These are phyloP conservation scores for Vanessa cardui DNA, from an alignment of 2,888 invertebrate species.

Conservation along the genomic window DNA sequence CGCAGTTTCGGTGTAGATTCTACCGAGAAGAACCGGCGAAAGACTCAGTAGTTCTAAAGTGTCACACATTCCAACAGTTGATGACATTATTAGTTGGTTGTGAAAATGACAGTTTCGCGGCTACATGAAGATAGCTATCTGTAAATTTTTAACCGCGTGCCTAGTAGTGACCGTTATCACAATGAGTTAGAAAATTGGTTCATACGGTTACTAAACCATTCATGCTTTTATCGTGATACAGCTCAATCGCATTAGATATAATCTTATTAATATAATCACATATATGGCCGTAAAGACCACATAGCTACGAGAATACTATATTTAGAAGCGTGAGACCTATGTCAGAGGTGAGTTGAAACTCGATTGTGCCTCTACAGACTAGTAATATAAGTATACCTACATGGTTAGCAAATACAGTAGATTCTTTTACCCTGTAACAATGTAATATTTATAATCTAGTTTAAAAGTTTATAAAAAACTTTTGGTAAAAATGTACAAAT, in stretches of 20 bases:
- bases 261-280: slow-evolving; percentile 11
- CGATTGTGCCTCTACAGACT: slow-evolving; percentile 9
- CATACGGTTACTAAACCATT: slow-evolving; percentile 1
- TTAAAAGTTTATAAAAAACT: too few species aligned
- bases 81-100: background rate
- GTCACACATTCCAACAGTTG: background rate
- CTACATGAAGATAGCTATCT: background rate
- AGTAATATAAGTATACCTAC: background rate
- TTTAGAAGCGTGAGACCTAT: slow-evolving; percentile 18
- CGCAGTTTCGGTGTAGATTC: too few species aligned
- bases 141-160: background rate
- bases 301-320: background rate
- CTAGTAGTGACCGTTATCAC: slow-evolving; percentile 7
- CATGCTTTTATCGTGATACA: background rate
- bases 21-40: too few species aligned
- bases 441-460: background rate
- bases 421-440: background rate
- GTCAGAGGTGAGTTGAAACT: slow-evolving; percentile 26
- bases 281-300: slow-evolving; percentile 4
- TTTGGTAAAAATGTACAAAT: too few species aligned
- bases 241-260: background rate
- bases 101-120: slow-evolving; percentile 7
- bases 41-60: background rate
- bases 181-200: background rate
- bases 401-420: too few species aligned